Conservation (phyloP, 2,797 vertebrate genomes). For the Triplophysa yarkandensis region DNA sequence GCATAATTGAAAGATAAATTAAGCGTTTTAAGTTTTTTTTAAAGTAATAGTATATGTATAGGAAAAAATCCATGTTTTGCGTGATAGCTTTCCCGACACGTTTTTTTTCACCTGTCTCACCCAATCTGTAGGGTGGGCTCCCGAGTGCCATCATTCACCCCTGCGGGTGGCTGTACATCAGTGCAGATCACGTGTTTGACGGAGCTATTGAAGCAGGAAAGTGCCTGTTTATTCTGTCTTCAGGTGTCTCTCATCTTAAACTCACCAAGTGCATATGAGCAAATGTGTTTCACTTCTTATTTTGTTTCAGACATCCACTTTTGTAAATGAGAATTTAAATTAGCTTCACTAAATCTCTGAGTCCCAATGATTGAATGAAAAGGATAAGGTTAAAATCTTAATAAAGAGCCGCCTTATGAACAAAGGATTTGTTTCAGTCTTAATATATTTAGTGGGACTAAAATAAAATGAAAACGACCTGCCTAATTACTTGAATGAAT, state of each 20-base stretch:
- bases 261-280: slow-evolving; percentile 30
- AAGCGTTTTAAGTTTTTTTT: no score
- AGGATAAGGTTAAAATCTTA: not conserved
- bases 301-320: not conserved
- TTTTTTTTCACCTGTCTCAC: not conserved
- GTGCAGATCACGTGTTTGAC: slow-evolving; percentile 26
- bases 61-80: no score
- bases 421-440: slow-evolving; percentile 34
- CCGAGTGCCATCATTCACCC: slow-evolving; percentile 29
- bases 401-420: slow-evolving; percentile 18
- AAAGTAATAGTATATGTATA: no score
- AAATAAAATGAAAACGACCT: not conserved
- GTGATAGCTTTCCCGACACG: not conserved
- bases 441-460: slow-evolving; percentile 5
- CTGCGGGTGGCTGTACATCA: slow-evolving; percentile 52
- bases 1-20: no score
- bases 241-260: slow-evolving; percentile 37
- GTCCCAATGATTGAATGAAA: not conserved
- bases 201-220: slow-evolving; percentile 48
- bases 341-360: not conserved
- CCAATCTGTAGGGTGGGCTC: slow-evolving; percentile 4
- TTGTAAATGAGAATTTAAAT: slow-evolving; percentile 8
- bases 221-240: slow-evolving; percentile 42
- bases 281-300: slow-evolving; percentile 16
- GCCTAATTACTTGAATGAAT: not conserved